Evolutionary conservation across 2,113 vertebrate genomes (phyloP), one percentile per base, ranked within the genome.

Genomic region (Gadus chalcogrammus): DNA sequence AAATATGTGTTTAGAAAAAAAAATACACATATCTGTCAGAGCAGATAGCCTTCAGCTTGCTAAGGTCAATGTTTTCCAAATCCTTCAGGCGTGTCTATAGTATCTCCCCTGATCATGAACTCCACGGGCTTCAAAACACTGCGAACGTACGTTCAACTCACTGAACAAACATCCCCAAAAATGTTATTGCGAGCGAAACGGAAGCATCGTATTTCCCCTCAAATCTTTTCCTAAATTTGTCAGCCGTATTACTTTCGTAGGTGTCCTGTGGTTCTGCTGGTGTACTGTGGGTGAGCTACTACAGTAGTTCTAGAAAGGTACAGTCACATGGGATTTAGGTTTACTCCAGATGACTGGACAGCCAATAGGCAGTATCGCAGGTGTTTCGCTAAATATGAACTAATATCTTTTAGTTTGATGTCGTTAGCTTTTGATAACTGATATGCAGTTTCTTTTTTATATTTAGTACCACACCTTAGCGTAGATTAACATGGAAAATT

Each of bases 41-140:
- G 59, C 58, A 52, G 67, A 73, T 42, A 53, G 74, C 71, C 76
- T 74, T 61, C 66, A 62, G 1, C 31, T 61, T 60, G 53, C 76
- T 84, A 80, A 76, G 72, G 72, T 80, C 69, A 76, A 85, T 83
- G 20, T 68, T 83, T 82, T 79, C 56, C 76, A 84, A 74, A 67
- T 81, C n/a, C 31, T 4, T 64, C 78, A 84, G 79, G 79, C 83
- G 87, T 79, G 82, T 87, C 84, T 82, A 74, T 76, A 81, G 76
- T 81, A 65, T 79, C 67, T 83, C 83, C 82, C 70, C 79, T 84
- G 72, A 88, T 83, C 84, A 87, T 85, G 89, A 88, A 72, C 72
- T 81, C 79, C 77, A 77, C 38, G 65, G 82, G 77, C 85, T 35
- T 35, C 6, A 4, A 35, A 35, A 35, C 6, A 35, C 31, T 35